Percentiles rank a stretch among this genome's conserved stretches.
phyloP scores from a whole-genome alignment of 2,888 invertebrate species.

The Macrosoma leucophasiata region DNA sequence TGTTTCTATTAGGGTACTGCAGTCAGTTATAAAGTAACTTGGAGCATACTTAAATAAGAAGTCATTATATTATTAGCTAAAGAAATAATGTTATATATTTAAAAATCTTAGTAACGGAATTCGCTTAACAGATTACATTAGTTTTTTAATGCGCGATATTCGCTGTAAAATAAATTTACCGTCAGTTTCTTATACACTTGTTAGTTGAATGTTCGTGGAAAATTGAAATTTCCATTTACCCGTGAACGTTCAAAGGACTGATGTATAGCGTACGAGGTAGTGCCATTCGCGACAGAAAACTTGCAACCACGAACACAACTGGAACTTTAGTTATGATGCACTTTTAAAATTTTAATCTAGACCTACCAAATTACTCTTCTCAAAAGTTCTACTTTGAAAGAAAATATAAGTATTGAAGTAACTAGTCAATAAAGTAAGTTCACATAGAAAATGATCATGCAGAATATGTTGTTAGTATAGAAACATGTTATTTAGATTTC shows the following conservation, averaged over 20 bases:
- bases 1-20: conserved; percentile 20
- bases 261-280: conserved; percentile 27
- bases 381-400: conserved; percentile 1
- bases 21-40: too few relatives aligned
- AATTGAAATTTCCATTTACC: conserved; percentile 28
- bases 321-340: too few relatives aligned
- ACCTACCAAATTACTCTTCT: too few relatives aligned
- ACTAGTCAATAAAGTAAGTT: conserved; percentile 5
- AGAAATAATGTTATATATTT: too few relatives aligned
- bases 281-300: conserved; percentile 22
- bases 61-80: too few relatives aligned
- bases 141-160: too few relatives aligned
- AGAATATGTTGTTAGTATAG: not conserved
- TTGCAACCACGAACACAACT: conserved; percentile 8
- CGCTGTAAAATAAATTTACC: too few relatives aligned
- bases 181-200: too few relatives aligned
- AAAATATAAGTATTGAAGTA: conserved; percentile 2
- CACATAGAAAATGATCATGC: not conserved
- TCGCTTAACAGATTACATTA: too few relatives aligned
- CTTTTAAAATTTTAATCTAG: too few relatives aligned
- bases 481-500: conserved; percentile 2
- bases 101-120: too few relatives aligned
- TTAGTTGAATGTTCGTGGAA: conserved; percentile 24
- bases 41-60: too few relatives aligned
- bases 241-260: conserved; percentile 25